Conservation (phyloP, 2,797 vertebrate genomes). For the Rhodeus uyekii region DNA sequence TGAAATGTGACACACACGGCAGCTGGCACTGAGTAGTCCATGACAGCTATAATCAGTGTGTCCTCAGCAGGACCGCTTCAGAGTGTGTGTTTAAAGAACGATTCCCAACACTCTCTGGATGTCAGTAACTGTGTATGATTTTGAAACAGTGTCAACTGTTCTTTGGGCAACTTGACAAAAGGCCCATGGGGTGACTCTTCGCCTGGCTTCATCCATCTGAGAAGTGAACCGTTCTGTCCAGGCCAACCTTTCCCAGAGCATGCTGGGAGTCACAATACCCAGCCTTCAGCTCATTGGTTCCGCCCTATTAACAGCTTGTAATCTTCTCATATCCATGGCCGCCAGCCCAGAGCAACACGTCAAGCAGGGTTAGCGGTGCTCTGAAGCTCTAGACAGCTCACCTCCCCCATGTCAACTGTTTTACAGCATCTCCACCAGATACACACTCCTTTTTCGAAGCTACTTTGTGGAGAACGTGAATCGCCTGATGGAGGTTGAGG, state of each 20-base stretch:
- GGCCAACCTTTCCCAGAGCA: constrained; percentile 85
- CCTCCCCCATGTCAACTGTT: constrained; percentile 32
- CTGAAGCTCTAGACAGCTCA: constrained; percentile 48
- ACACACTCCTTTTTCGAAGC: constrained; percentile 36
- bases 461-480: constrained; percentile 31
- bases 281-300: constrained; percentile 90
- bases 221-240: constrained; percentile 85
- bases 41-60: constrained; percentile 57
- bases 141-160: constrained; percentile 48
- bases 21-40: constrained; percentile 59
- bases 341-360: constrained; percentile 62
- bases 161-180: constrained; percentile 64
- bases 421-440: constrained; percentile 20
- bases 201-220: constrained; percentile 72
- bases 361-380: constrained; percentile 57
- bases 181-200: constrained; percentile 68
- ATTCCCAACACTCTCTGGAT: constrained; percentile 66
- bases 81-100: constrained; percentile 37
- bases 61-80: constrained; percentile 41
- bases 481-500: constrained; percentile 64
- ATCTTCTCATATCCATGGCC: constrained; percentile 94
- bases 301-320: constrained; percentile 99
- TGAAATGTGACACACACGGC: constrained; percentile 61
- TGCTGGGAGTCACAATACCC: constrained; percentile 81
- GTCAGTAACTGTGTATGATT: constrained; percentile 68